A percentile compares a stretch with the other conserved stretches of the same genome.
Evolutionary conservation across 2,888 invertebrate species (phyloP).

Genomic region (Chironomus riparius): DNA sequence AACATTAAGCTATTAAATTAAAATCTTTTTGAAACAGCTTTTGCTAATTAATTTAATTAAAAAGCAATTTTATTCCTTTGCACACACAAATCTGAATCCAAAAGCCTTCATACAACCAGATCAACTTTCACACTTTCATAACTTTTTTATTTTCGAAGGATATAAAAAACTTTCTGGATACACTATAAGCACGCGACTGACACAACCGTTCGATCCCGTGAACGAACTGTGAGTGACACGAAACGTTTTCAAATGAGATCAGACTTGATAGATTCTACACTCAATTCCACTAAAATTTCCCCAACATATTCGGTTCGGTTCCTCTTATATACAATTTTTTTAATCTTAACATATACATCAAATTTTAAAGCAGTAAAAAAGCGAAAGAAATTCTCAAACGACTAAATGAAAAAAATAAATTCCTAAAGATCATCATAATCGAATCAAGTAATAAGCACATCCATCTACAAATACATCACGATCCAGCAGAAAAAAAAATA

Average conservation of each 20-base stretch:
- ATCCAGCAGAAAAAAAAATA: not conserved
- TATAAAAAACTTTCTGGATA: too few species aligned
- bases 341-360: too few species aligned
- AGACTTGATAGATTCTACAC: not conserved
- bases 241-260: not conserved
- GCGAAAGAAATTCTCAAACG: too few species aligned
- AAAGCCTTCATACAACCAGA: too few species aligned
- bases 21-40: too few species aligned
- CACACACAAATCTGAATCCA: not conserved
- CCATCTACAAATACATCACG: not conserved
- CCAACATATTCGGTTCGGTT: too few species aligned
- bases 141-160: too few species aligned
- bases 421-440: not conserved
- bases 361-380: too few species aligned
- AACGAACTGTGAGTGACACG: conserved; percentile 19
- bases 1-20: too few species aligned
- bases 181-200: not conserved
- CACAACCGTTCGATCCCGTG: conserved; percentile 14
- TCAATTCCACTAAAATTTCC: not conserved
- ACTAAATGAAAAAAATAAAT: too few species aligned
- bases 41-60: not conserved
- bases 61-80: not conserved
- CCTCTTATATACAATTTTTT: too few species aligned
- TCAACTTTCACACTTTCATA: not conserved
- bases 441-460: not conserved